Evolutionary conservation across 1,140 invertebrate species (phyloP), one percentile per base, ranked within the genome.

Genomic region (Copidosoma floridanum): DNA sequence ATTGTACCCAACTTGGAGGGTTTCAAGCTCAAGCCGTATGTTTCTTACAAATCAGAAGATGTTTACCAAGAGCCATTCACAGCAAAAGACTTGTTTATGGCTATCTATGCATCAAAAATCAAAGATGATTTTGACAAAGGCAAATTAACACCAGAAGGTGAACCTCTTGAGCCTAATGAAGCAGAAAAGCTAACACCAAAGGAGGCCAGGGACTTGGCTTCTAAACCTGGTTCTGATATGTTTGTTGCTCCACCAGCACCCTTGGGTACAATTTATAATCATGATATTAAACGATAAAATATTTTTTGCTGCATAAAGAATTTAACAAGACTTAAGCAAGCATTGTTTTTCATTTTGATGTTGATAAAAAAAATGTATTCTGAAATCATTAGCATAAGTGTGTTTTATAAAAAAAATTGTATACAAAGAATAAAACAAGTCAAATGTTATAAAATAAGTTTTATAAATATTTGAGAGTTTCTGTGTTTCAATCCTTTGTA

Each of bases 11-110:
- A 97, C 74, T 78, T 98, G 4, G 88, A 84, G 65, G 86, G 63
- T 63, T 87, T 85, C 48, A 75, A 87, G 79, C 80, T 98, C 23
- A 96, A 95, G 77, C 93, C 96, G 0, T 98, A 98, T 72, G 95
- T 98, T 0, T 93, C 93, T 0, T 98, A 97, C 68, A 85, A 84
- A 77, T 84, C 85, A 0, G 78, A 83, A 10, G 87, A 93, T 53
- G 83, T 95, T 3, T 71, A 81, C 12, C 89, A 94, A 74, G 84
- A 86, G 8, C 85, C 91, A 76, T 94, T 95, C 66, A 94, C 92
- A 14, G 80, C 94, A 8, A 73, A 93, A 79, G 86, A 94, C 73
- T 81, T 97, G 16, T 97, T 97, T 73, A 83, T 93, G 75, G 85
- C 86, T 3, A 81, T 93, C 0, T 97, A 97, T 79, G 86, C 85